Conservation (phyloP, 2,113 vertebrate species). For the Gnathonemus echidnorhynchus region DNA sequence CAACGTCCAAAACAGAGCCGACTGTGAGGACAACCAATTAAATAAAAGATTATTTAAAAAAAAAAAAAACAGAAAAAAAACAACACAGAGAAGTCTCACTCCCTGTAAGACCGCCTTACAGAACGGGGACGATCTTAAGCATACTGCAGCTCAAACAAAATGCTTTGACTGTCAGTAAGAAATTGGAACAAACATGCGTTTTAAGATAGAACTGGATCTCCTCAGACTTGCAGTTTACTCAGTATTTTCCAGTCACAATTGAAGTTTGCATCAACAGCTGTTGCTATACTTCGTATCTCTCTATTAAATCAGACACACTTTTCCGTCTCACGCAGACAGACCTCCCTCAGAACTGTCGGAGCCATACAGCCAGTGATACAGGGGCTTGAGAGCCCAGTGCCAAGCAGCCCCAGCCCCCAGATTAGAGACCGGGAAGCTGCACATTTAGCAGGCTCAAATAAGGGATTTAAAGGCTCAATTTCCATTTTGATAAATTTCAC, state of each 20-base stretch:
- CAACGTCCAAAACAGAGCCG: slow-evolving; percentile 43
- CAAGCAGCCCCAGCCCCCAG: not conserved
- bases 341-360: not conserved
- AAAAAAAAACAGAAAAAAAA: not conserved
- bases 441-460: not conserved
- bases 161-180: not conserved
- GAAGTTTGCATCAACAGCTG: not conserved
- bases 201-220: not conserved
- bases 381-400: not conserved
- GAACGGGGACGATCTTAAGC: not conserved
- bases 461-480: slow-evolving; percentile 1
- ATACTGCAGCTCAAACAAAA: not conserved
- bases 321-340: not conserved
- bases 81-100: not conserved
- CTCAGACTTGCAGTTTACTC: not conserved
- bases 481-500: slow-evolving; percentile 16
- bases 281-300: not conserved
- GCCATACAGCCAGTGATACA: not conserved
- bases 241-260: not conserved
- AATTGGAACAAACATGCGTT: not conserved
- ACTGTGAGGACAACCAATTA: not conserved
- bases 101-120: not conserved
- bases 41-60: not conserved
- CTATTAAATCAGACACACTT: not conserved
- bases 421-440: not conserved